Evolutionary conservation across 2,888 invertebrate genomes (phyloP).

Genomic region (Stenolophus ochropezus): DNA sequence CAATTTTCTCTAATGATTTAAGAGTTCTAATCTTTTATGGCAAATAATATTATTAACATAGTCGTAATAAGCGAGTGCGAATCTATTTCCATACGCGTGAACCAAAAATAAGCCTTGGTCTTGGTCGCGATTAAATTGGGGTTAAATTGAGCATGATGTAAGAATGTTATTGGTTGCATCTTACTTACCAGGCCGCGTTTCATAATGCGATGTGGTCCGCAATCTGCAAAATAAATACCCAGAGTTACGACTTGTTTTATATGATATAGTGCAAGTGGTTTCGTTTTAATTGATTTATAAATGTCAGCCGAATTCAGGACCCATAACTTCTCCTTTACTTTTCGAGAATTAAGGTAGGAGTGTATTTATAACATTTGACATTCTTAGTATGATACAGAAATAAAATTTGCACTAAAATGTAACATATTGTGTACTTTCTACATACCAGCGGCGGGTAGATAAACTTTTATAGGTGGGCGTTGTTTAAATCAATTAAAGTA

Average conservation of each 20-base stretch:
- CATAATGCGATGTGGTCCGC: slow-evolving; percentile 1
- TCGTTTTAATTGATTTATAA: slow-evolving; percentile 13
- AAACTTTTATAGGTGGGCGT: slow-evolving; percentile 20
- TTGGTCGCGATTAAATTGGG: slow-evolving; percentile 36
- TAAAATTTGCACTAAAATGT: slow-evolving; percentile 12
- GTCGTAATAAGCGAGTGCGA: no score
- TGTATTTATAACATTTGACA: slow-evolving; percentile 7
- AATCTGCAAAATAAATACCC: slow-evolving; percentile 29
- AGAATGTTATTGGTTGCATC: slow-evolving; percentile 29
- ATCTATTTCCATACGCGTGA: background rate
- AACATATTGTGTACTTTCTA: slow-evolving; percentile 34
- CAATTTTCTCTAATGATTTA: no score
- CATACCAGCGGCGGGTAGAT: slow-evolving; percentile 25
- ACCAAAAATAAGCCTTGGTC: slow-evolving; percentile 23
- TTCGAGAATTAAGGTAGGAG: slow-evolving; percentile 1
- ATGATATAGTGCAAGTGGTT: background rate
- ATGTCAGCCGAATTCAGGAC: background rate
- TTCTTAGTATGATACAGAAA: background rate
- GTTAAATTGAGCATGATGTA: slow-evolving; percentile 36
- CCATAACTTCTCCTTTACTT: background rate
- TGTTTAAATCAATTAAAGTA: slow-evolving; percentile 26
- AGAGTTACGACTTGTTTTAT: slow-evolving; percentile 9
- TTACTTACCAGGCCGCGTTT: background rate
- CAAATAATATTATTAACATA: no score
- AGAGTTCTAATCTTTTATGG: no score